Evolutionary conservation across 2,888 invertebrate genomes (phyloP).

Genomic region (Drosophila nigritarsus): DNA sequence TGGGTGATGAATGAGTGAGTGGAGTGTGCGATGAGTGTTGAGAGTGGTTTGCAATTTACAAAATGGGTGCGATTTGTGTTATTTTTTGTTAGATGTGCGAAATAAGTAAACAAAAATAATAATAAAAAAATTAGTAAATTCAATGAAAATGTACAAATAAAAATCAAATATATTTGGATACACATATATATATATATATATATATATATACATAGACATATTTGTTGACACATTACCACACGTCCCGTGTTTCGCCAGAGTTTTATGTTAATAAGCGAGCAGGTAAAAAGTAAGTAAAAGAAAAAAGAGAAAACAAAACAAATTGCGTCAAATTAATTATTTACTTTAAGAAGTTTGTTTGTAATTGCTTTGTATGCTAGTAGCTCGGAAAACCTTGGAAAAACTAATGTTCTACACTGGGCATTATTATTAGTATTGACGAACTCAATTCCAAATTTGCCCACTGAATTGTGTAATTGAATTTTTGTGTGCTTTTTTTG

Average conservation of each 20-base stretch:
- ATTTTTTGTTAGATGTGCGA: slow-evolving; percentile 46
- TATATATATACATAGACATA: slow-evolving; percentile 2
- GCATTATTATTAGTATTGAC: not conserved
- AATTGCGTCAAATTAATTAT: slow-evolving; percentile 56
- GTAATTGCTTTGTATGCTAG: slow-evolving; percentile 4
- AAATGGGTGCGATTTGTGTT: slow-evolving; percentile 10
- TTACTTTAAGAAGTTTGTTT: slow-evolving; percentile 4
- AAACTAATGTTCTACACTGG: not conserved
- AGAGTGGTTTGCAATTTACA: slow-evolving; percentile 17
- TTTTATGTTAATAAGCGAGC: slow-evolving; percentile 1
- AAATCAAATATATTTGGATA: not conserved
- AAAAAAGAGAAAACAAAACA: slow-evolving; percentile 49
- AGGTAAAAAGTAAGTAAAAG: slow-evolving; percentile 19
- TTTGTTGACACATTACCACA: slow-evolving; percentile 16
- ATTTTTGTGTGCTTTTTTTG: not conserved
- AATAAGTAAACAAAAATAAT: slow-evolving; percentile 54
- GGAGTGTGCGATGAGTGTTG: not conserved
- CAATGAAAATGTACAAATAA: slow-evolving; percentile 30
- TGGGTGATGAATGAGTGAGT: not conserved
- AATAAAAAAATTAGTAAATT: slow-evolving; percentile 58
- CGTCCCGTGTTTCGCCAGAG: slow-evolving; percentile 23
- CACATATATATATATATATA: slow-evolving; percentile 3
- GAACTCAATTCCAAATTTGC: not conserved
- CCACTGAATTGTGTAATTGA: slow-evolving; percentile 18
- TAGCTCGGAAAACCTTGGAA: not conserved